Base-by-base conservation (phyloP, 2,888 invertebrate genomes). In the Morinoia aosen region DNA sequence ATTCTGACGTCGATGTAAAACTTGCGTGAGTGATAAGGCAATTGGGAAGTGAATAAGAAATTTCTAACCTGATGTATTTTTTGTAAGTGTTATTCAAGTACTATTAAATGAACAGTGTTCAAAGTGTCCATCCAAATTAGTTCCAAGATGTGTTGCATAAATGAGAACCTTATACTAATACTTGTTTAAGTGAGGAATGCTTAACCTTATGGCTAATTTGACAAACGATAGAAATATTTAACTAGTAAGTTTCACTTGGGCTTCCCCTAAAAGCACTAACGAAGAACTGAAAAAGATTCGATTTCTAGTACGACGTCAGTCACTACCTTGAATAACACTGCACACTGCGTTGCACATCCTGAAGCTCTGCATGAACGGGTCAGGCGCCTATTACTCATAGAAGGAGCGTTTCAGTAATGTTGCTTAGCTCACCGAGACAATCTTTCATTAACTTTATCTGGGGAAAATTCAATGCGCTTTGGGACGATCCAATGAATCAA, bases 401-500 rank as follows among this genome's bases (percentile, higher is more conserved):
- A 12, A 61, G 61, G 19, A 12, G 19, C 61, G 7, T 33, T 76
- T 76, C 33, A 76, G 19, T 33, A 76, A 10, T 10, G 76, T 76
- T 76, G 7, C 76, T 76, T 76, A 25, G 33, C 25, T 76, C 76
- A 76, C 33, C 25, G 76, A 76, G 76, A 76, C 25, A 2, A 33
- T 10, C 61, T 61, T 76, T 25, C 0, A 76, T 76, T 8, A 3
- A 16, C 33, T 76, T 76, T 25, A 19, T 61, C 19, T 76, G 10
- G 7, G 76, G 33, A 76, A 76, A 76, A 33, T 76, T 76, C 25
- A 19, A 76, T 19, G 25, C 33, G 76, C 19, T 33, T 33, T 33
- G 76, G 33, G 76, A 76, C 76, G 33, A 76, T 76, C 76, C 76
- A 76, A 76, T 76, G 76, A 76, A 76, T 76, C 76, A 76, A 76